Evolutionary conservation across 2,797 vertebrate genomes (phyloP), one percentile per base, ranked within the genome.

Genomic region (Rhyacichthys aspro): DNA sequence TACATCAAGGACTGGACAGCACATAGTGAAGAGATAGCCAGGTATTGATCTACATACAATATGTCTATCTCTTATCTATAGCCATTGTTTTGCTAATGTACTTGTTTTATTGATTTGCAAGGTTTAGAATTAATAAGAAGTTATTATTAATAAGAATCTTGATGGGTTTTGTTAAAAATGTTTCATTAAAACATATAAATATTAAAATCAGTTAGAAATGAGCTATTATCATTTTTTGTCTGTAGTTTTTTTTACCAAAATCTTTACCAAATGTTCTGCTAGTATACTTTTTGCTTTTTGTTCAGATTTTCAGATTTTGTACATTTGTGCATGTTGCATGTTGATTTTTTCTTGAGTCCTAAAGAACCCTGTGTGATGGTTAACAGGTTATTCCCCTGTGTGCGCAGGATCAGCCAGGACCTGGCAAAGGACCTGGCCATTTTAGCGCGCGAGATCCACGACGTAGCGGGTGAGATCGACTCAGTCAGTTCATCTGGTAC

Each of bases 401-500:
- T 94, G 90, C 90, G 92, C 88, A 99, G 98, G 94, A 99, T 99
- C 93, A 99, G 98, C 92, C 98, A 99, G 92, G 98, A 99, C 90
- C 85, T 94, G 85, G 93, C 93, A 72, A 94, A 94, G 87, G 93
- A 94, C 79, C 89, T 99, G 91, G 98, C 98, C 70, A 95, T 98
- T 91, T 94, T 99, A 91, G 98, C 98, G 52, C 95, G 96, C 43
- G 98, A 99, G 90, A 99, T 99, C 92, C 98, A 99, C 80, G 98
- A 99, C 39, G 98, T 99, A 86, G 98, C 98, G n/a, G 98, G 98
- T 54, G 97, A 99, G 90, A 98, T 98, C 69, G 97, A 99, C 89
- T 98, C 97, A 0, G 98, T 99, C 92, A 98, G 97, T 82, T 98
- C 96, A 15, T 98, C 96, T 1, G 96, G 96, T 92, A 98, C 96